Conservation (phyloP, 2,797 vertebrate species). For the Cirrhinus molitorella region DNA sequence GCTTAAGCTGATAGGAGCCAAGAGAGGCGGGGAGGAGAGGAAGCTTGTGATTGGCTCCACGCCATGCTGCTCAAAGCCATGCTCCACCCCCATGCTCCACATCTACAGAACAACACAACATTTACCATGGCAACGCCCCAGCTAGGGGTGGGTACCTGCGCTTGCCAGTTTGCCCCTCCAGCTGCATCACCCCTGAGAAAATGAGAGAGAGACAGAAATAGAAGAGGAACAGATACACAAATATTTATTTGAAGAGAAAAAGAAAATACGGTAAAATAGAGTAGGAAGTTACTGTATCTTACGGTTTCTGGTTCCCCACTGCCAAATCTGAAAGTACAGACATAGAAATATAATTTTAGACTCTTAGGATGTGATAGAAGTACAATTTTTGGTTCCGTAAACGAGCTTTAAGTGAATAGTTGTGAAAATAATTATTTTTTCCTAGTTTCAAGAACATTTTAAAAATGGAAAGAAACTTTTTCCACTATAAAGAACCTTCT, state of each 20-base stretch:
- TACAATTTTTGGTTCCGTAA: not conserved
- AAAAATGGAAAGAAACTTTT: not conserved
- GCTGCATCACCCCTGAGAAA: slow-evolving; percentile 87
- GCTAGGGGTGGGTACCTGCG: slow-evolving; percentile 95
- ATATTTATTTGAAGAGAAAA: not conserved
- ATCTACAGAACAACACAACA: slow-evolving; percentile 78
- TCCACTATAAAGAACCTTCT: not conserved
- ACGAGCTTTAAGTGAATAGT: not conserved
- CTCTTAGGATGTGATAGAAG: not conserved
- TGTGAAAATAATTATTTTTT: not conserved
- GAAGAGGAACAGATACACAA: not conserved
- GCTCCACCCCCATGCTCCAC: slow-evolving; percentile 80
- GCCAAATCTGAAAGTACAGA: slow-evolving; percentile 82
- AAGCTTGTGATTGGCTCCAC: slow-evolving; percentile 64
- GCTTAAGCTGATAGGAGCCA: slow-evolving; percentile 50
- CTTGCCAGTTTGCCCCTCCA: slow-evolving; percentile 89
- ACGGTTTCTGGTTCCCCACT: slow-evolving; percentile 88
- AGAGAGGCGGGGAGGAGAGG: slow-evolving; percentile 68
- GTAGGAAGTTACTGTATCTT: slow-evolving; percentile 66
- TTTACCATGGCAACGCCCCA: slow-evolving; percentile 96
- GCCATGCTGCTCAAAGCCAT: slow-evolving; percentile 74
- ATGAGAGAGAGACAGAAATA: not conserved
- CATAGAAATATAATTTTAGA: slow-evolving; percentile 3
- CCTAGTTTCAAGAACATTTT: not conserved
- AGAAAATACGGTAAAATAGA: not conserved